Base-by-base conservation (phyloP, 2,797 vertebrate species). In the Helicolenus hilgendorfi region DNA sequence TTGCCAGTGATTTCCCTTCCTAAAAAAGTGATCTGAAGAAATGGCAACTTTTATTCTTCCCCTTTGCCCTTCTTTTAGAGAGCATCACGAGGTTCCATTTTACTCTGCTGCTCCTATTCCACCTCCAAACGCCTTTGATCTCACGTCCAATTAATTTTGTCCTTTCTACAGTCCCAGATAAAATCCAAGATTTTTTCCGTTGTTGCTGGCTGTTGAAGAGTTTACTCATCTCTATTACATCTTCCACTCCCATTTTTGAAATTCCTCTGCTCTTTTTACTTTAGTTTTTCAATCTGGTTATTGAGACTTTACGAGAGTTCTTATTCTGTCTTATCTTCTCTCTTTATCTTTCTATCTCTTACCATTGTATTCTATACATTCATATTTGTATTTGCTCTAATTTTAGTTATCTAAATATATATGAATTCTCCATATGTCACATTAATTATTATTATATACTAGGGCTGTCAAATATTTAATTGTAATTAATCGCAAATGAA, bases 61-160 rank as follows among this genome's bases (percentile, higher is more conserved):
- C 15, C 18, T 62, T 29, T 75, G 78, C 55, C 20, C n/a, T 79
- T 69, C 33, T 58, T 78, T 71, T 72, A 56, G 72, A 69, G 13
- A 58, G 36, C 35, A 80, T 62, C 79, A 24, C 67, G 35, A 73
- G 53, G 62, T 74, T 79, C 53, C 45, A 80, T 82, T 89, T 87
- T 56, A 60, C 36, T 81, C 67, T 76, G 76, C 67, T 77, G 76
- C 75, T 77, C 63, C 69, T 69, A 7, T 67, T 88, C 67, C 71
- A 87, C 71, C 87, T 81, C 14, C 65, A 76, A 86, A 87, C 56
- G 53, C 38, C 65, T 92, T 92, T 92, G 82, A 94, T 92, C 86
- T 90, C 81, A 27, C 4, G 13, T 62, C 79, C 89, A 91, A 88
- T 93, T 93, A 88, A 90, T 88, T 91, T 67, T 49, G 77, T 89